These are phyloP conservation scores for Hemithea aestivaria DNA, from an alignment of 2,888 invertebrate species.

Conservation along the genomic window DNA sequence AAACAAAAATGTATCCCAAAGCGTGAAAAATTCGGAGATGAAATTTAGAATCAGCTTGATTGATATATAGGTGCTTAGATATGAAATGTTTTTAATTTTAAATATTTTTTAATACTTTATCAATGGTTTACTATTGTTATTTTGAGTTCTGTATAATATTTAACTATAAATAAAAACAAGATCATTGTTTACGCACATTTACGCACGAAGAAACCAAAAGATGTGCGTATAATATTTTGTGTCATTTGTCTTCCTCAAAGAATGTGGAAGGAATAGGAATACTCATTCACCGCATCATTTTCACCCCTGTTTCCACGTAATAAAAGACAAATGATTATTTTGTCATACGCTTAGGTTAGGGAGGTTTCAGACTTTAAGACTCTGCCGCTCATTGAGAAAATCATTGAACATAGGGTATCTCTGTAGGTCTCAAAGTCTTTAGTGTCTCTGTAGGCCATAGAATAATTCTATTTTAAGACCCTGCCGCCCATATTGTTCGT, in stretches of 20 bases:
- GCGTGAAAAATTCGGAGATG: too few species aligned
- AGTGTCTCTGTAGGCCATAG: too few species aligned
- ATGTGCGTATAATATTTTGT: conserved; percentile 39
- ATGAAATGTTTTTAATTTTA: too few species aligned
- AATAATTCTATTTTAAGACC: too few species aligned
- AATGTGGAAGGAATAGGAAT: conserved; percentile 31
- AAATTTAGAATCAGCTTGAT: too few species aligned
- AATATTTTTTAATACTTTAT: too few species aligned
- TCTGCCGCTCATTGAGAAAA: conserved; percentile 9
- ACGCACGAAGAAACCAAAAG: conserved; percentile 18
- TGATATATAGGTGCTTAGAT: too few species aligned
- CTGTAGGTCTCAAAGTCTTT: too few species aligned
- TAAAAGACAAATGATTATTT: conserved; percentile 54
- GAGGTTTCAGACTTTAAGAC: conserved; percentile 13
- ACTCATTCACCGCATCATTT: conserved; percentile 33
- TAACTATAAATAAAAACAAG: conserved; percentile 15
- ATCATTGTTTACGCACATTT: conserved; percentile 4
- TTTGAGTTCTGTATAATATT: too few species aligned
- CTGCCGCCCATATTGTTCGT: too few species aligned
- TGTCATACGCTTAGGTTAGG: conserved; percentile 27
- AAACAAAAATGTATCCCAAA: too few species aligned
- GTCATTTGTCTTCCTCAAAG: conserved; percentile 40
- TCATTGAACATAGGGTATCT: not conserved
- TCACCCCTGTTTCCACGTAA: conserved; percentile 48
- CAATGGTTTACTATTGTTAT: too few species aligned